Percentiles rank a stretch among this genome's conserved stretches.
Evolutionary conservation across 2,113 vertebrate species (phyloP).

Genomic region (Tachycineta bicolor): DNA sequence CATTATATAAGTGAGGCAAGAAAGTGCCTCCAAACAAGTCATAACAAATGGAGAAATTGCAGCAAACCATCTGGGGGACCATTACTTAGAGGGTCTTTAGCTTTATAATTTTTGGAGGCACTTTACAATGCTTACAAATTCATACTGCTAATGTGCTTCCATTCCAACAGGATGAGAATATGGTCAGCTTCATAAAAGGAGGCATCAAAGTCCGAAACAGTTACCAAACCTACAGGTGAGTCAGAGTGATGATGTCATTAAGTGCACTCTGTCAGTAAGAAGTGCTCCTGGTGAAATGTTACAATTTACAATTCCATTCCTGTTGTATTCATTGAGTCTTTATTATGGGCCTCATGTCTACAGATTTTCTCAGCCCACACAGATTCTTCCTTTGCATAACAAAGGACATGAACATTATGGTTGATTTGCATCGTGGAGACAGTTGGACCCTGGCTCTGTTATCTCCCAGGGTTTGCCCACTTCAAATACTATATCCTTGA

Average conservation of each 20-base stretch:
- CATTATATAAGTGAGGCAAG: background rate
- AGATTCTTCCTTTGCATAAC: background rate
- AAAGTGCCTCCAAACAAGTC: background rate
- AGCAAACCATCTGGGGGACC: too few species aligned
- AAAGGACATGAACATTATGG: background rate
- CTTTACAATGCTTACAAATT: background rate
- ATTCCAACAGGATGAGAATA: conserved; percentile 91
- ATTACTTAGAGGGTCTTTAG: too few species aligned
- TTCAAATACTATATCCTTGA: background rate
- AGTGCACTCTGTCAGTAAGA: background rate
- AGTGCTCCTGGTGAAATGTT: background rate
- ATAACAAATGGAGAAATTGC: too few species aligned
- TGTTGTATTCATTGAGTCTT: background rate
- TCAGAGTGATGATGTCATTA: background rate
- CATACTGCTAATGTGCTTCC: background rate
- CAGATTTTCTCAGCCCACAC: background rate
- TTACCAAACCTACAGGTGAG: conserved; percentile 96
- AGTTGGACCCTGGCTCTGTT: background rate
- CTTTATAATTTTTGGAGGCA: too few species aligned
- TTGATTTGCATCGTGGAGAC: background rate
- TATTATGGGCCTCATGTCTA: background rate
- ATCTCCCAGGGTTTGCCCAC: background rate
- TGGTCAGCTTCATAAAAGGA: conserved; percentile 98
- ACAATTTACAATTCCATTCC: background rate
- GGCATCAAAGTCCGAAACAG: conserved; percentile 97